Percentiles rank a stretch among this genome's conserved stretches.
Conservation (phyloP, 2,797 vertebrate species). For the Microhierax caerulescens region DNA sequence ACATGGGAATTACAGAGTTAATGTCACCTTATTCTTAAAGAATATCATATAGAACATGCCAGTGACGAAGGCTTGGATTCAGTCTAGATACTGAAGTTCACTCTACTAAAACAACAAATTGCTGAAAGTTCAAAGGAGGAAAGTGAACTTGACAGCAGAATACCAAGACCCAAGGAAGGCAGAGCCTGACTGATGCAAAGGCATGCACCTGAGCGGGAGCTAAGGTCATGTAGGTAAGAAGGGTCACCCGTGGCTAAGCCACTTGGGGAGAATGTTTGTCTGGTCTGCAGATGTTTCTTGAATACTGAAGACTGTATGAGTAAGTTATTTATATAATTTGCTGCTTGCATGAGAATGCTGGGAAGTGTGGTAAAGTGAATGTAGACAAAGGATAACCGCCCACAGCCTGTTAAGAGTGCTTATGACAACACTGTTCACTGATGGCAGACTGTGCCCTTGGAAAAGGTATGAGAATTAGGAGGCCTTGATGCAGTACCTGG, state of each 20-base stretch:
- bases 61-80: background rate
- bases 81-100: background rate
- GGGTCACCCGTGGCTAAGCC: background rate
- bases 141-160: background rate
- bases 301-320: background rate
- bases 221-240: background rate
- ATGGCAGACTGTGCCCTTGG: background rate
- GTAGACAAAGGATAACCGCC: background rate
- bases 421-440: background rate
- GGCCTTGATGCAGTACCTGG: background rate
- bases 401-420: background rate
- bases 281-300: background rate
- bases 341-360: background rate
- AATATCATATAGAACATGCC: background rate
- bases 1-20: background rate
- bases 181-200: background rate
- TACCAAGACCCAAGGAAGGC: background rate
- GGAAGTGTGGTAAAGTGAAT: background rate
- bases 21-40: constrained; percentile 25
- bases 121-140: background rate
- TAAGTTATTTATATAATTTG: background rate
- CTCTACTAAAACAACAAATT: background rate
- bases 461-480: background rate
- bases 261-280: background rate
- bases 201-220: background rate